phyloP scores from a whole-genome alignment of 2,797 vertebrate species.

The Phataginus tricuspis region DNA sequence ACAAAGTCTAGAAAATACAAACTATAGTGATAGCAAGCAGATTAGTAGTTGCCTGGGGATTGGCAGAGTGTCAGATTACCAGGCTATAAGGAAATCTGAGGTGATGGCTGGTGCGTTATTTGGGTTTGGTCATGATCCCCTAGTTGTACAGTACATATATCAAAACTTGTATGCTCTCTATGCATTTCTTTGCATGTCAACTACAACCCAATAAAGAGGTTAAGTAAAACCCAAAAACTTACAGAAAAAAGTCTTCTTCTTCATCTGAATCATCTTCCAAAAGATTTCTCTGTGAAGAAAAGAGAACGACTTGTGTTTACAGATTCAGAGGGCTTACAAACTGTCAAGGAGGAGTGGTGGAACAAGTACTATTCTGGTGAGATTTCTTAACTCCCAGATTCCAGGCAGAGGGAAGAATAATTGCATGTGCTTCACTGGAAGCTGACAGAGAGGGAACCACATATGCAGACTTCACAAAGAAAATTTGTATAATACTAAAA shows the following conservation, averaged over 20 bases:
- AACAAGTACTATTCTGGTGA: neutral
- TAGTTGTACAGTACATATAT: neutral
- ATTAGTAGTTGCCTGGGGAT: neutral
- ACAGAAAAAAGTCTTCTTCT: conserved; percentile 99
- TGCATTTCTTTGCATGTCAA: conserved; percentile 12
- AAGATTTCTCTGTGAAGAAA: conserved; percentile 93
- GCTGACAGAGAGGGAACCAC: neutral
- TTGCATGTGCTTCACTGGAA: neutral
- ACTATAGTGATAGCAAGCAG: neutral
- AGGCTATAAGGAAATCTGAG: neutral
- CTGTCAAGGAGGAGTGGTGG: neutral
- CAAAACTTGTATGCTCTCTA: neutral
- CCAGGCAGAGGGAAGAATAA: neutral
- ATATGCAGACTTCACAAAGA: neutral
- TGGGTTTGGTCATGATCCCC: conserved; percentile 14
- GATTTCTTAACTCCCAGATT: neutral
- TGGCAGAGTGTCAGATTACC: neutral
- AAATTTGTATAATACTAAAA: neutral
- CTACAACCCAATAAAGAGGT: neutral
- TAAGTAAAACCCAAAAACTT: conserved; percentile 83
- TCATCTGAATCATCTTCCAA: conserved; percentile 98
- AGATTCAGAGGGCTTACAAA: neutral
- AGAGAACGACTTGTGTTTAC: conserved; percentile 13
- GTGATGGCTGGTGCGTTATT: neutral
- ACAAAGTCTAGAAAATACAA: conserved; percentile 11